phyloP scores from a whole-genome alignment of 2,888 invertebrate species.

The Anagyrus pseudococci region DNA sequence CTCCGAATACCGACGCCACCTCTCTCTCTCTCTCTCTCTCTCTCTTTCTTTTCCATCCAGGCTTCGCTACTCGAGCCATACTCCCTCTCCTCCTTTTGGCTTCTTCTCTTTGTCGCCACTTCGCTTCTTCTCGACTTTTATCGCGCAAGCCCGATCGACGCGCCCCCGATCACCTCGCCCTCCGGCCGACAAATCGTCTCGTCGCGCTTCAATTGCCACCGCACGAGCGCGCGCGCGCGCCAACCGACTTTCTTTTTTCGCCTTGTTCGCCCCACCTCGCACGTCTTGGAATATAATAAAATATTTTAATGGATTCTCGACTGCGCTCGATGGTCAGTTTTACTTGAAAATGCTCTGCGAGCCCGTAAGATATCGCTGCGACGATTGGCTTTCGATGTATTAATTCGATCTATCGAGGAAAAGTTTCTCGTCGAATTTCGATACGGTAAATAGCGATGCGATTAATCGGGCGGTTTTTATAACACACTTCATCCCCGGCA shows the following conservation, averaged over 20 bases:
- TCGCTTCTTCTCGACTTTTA: background rate
- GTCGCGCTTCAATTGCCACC: slow-evolving; percentile 35
- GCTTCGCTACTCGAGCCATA: no score
- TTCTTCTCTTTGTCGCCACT: background rate
- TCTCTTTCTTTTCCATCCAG: slow-evolving; percentile 1
- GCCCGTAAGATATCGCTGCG: no score
- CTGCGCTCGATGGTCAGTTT: no score
- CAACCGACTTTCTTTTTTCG: background rate
- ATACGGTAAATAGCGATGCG: no score
- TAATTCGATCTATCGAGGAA: no score
- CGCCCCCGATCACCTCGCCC: slow-evolving; percentile 1
- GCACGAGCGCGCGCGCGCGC: slow-evolving; percentile 2
- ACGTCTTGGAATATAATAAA: background rate
- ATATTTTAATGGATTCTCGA: no score
- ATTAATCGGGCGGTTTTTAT: no score
- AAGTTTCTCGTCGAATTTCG: no score
- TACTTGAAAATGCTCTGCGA: no score
- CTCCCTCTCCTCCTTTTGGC: no score
- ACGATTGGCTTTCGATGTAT: no score
- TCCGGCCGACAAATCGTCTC: slow-evolving; percentile 35
- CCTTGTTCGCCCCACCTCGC: slow-evolving; percentile 2
- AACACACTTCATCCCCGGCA: no score
- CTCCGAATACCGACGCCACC: slow-evolving; percentile 50
- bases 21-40: background rate
- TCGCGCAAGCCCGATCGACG: background rate